Evolutionary conservation across 1,140 invertebrate genomes (phyloP).

Genomic region (Drosophila tsacasi): DNA sequence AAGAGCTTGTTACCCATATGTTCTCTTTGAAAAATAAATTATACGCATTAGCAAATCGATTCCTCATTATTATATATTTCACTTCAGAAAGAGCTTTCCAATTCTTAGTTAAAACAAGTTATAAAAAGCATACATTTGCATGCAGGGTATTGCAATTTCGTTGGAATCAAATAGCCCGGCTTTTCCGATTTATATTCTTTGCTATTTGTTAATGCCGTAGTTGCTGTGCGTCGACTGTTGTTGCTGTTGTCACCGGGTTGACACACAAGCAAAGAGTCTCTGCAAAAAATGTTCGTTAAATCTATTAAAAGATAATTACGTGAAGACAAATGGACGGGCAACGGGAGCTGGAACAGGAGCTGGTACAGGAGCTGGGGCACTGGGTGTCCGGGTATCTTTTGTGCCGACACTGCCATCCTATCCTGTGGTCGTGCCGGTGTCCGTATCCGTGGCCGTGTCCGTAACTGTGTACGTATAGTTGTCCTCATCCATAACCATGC

Average conservation of each 20-base stretch:
- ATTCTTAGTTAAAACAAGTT: not conserved
- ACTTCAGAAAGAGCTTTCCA: not conserved
- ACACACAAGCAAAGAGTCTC: slow-evolving; percentile 70
- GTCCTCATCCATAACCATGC: slow-evolving; percentile 9
- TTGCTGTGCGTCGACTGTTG: slow-evolving; percentile 28
- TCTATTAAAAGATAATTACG: slow-evolving; percentile 84
- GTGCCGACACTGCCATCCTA: slow-evolving; percentile 10
- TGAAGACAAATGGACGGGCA: slow-evolving; percentile 76
- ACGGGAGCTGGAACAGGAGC: slow-evolving; percentile 6
- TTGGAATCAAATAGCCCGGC: not conserved
- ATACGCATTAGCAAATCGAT: not conserved
- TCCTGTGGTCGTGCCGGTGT: slow-evolving; percentile 29
- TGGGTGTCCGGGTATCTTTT: slow-evolving; percentile 8
- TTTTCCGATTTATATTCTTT: slow-evolving; percentile 36
- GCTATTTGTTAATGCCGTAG: slow-evolving; percentile 48
- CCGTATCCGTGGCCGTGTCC: slow-evolving; percentile 25
- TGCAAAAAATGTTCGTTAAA: slow-evolving; percentile 83
- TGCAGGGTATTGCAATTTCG: slow-evolving; percentile 4
- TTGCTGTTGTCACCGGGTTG: slow-evolving; percentile 40
- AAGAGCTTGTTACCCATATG: not conserved
- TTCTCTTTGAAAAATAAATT: not conserved
- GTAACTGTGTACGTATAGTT: slow-evolving; percentile 8
- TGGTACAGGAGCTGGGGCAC: slow-evolving; percentile 1
- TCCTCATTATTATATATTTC: no score
- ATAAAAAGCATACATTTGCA: no score